Evolutionary conservation across 2,113 vertebrate species (phyloP).

Genomic region (Peromyscus californicus): DNA sequence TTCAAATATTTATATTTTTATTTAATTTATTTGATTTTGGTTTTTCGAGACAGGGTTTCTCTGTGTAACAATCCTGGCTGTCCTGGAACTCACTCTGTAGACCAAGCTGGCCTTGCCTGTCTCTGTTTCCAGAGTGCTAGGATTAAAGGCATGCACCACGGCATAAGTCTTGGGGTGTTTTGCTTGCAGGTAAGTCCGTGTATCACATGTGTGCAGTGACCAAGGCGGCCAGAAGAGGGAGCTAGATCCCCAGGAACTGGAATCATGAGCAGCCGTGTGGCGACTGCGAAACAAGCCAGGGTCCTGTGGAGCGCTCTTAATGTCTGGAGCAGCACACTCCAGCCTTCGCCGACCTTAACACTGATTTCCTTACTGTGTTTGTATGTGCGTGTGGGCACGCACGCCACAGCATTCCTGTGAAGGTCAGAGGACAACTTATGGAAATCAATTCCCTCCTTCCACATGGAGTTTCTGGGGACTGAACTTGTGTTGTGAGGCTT

Average conservation of each 20-base stretch:
- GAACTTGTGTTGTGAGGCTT: background rate
- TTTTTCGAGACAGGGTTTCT: too few species aligned
- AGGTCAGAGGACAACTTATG: background rate
- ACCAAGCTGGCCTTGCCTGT: too few species aligned
- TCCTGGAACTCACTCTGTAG: too few species aligned
- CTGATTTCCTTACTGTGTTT: background rate
- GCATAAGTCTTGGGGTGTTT: too few species aligned
- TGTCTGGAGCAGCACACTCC: background rate
- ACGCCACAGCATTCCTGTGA: background rate
- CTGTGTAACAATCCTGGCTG: too few species aligned
- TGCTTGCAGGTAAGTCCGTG: too few species aligned
- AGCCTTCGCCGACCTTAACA: background rate
- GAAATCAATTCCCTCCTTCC: background rate
- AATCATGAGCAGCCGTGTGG: background rate
- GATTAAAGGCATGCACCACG: too few species aligned
- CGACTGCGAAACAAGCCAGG: background rate
- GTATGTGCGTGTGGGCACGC: background rate
- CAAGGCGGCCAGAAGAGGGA: background rate
- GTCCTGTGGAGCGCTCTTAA: background rate
- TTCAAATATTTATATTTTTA: too few species aligned
- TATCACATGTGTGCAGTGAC: background rate
- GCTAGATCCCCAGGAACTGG: background rate
- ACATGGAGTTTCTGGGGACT: background rate
- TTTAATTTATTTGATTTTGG: too few species aligned
- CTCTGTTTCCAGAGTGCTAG: too few species aligned